Conservation (phyloP, 1,140 invertebrate species). For the Cotesia vestalis region DNA sequence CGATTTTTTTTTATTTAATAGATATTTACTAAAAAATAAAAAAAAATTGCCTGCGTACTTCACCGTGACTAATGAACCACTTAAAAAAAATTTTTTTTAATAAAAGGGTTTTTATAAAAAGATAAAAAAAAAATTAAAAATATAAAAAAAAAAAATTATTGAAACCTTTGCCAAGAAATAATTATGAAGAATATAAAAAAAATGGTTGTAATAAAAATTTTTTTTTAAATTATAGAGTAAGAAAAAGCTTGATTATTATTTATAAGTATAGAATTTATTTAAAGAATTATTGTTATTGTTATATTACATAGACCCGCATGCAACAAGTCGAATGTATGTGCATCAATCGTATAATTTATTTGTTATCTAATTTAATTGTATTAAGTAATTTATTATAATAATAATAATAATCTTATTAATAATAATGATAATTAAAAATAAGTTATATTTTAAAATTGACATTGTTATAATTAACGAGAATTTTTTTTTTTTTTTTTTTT, state of each 20-base stretch:
- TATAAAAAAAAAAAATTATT: conserved; percentile 37
- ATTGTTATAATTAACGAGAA: too few relatives aligned
- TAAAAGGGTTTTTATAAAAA: conserved; percentile 23
- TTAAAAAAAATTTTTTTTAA: neutral
- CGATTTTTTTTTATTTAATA: conserved; percentile 29
- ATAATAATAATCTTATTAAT: too few relatives aligned
- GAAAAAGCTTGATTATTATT: neutral
- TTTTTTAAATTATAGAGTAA: conserved; percentile 22
- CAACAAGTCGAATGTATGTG: conserved; percentile 6
- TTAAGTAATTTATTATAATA: too few relatives aligned
- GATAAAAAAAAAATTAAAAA: conserved; percentile 35
- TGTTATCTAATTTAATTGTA: conserved; percentile 5
- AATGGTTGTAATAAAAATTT: conserved; percentile 29
- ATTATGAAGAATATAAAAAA: neutral
- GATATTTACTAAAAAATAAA: conserved; percentile 21
- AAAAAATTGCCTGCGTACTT: conserved; percentile 47
- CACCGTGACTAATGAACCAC: conserved; percentile 61
- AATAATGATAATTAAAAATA: too few relatives aligned
- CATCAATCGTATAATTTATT: neutral
- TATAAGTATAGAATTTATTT: too few relatives aligned
- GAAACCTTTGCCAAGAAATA: conserved; percentile 23
- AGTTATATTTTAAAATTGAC: too few relatives aligned
- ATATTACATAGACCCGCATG: conserved; percentile 16
- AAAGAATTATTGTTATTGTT: conserved; percentile 23
- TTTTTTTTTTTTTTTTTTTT: too few relatives aligned